Percentiles rank a stretch among this genome's conserved stretches.
Conservation (phyloP, 1,140 invertebrate species). For the Anastrepha obliqua region DNA sequence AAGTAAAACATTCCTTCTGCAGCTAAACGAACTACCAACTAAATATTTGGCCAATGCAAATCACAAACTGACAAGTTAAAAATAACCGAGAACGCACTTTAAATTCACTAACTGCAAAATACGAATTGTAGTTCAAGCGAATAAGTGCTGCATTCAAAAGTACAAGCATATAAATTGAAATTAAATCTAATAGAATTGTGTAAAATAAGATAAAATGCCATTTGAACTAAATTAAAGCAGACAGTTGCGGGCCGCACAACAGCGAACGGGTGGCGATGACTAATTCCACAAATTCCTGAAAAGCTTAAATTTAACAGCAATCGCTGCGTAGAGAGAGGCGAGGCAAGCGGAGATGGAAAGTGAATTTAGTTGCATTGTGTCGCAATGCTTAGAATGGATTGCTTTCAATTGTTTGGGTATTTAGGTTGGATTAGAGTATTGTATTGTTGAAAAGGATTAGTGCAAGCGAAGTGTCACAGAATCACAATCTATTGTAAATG, state of each 20-base stretch:
- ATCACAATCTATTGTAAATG: neutral
- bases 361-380: neutral
- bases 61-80: conserved; percentile 14
- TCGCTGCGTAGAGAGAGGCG: neutral
- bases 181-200: conserved; percentile 26
- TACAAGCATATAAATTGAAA: conserved; percentile 2
- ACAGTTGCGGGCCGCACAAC: conserved; percentile 32
- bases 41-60: conserved; percentile 16
- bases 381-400: neutral
- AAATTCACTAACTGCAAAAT: conserved; percentile 17
- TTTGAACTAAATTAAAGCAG: conserved; percentile 44
- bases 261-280: neutral
- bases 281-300: conserved; percentile 38
- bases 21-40: conserved; percentile 5
- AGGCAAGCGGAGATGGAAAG: neutral
- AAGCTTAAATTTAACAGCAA: conserved; percentile 20
- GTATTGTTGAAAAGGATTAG: conserved; percentile 16
- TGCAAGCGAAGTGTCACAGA: conserved; percentile 6
- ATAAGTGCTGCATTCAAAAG: conserved; percentile 39
- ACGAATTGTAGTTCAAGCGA: conserved; percentile 33
- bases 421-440: conserved; percentile 13
- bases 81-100: neutral
- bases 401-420: conserved; percentile 34
- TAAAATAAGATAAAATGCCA: conserved; percentile 24
- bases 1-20: neutral